Conservation (phyloP, 2,888 invertebrate genomes). For the Caprella mutica region DNA sequence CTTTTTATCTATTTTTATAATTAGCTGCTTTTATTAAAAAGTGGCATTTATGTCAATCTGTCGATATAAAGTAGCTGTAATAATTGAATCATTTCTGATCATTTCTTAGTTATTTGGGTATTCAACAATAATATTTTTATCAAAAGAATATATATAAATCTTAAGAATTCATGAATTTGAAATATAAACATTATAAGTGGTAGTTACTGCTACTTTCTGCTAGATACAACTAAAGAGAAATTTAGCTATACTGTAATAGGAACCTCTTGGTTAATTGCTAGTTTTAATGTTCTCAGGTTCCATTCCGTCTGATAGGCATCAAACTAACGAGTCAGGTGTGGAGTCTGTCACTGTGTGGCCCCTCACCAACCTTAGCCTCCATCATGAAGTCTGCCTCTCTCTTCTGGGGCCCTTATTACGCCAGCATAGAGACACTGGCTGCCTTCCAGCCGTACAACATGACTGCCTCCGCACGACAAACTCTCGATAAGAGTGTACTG, state of each 20-base stretch:
- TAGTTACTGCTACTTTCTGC: too few relatives aligned
- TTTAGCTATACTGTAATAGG: not conserved
- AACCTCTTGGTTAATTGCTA: not conserved
- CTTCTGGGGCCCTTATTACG: slow-evolving; percentile 28
- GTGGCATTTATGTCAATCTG: too few relatives aligned
- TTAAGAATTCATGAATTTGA: too few relatives aligned
- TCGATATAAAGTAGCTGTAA: too few relatives aligned
- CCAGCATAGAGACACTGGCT: slow-evolving; percentile 18
- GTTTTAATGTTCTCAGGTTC: slow-evolving; percentile 17
- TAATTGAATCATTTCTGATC: too few relatives aligned
- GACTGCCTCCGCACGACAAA: slow-evolving; percentile 16
- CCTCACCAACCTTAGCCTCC: slow-evolving; percentile 22
- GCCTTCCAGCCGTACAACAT: slow-evolving; percentile 25
- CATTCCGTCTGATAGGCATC: slow-evolving; percentile 29
- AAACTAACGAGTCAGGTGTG: slow-evolving; percentile 17
- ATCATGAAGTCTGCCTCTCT: slow-evolving; percentile 18
- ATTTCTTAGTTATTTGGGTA: too few relatives aligned
- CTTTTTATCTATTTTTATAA: too few relatives aligned
- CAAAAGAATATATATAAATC: too few relatives aligned
- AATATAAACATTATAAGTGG: too few relatives aligned
- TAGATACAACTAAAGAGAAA: not conserved
- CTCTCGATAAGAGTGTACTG: slow-evolving; percentile 28
- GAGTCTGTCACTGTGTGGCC: slow-evolving; percentile 26
- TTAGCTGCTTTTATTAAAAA: too few relatives aligned
- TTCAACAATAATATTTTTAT: too few relatives aligned